Conservation (phyloP, 2,113 vertebrate genomes). For the Delphinapterus leucas region DNA sequence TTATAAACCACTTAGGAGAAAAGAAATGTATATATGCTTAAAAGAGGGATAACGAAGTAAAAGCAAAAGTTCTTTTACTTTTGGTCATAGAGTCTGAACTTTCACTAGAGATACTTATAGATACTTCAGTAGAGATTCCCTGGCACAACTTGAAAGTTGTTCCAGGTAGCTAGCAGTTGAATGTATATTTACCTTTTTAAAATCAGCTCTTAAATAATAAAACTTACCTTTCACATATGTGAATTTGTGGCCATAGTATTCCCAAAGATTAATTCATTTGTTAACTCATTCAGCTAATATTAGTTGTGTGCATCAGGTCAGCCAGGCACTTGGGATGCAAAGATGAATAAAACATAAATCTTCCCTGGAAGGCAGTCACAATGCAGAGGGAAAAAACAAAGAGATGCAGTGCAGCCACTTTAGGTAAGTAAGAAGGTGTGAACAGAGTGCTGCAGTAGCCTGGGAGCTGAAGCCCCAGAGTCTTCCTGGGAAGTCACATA, state of each 20-base stretch:
- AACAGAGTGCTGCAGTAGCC: neutral
- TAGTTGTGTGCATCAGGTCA: neutral
- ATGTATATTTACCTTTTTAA: constrained; percentile 34
- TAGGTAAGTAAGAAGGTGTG: neutral
- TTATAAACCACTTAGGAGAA: neutral
- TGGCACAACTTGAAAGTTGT: neutral
- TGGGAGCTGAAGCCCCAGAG: neutral
- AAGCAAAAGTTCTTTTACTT: constrained; percentile 9
- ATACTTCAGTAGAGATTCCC: neutral
- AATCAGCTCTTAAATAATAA: constrained; percentile 15
- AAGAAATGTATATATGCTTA: constrained; percentile 9
- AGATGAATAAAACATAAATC: neutral
- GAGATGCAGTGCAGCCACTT: neutral
- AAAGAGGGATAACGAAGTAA: neutral
- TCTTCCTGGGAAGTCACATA: neutral
- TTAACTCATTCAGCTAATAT: neutral
- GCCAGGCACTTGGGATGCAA: neutral
- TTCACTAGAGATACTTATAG: neutral
- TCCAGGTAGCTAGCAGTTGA: neutral
- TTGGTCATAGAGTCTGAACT: constrained; percentile 2
- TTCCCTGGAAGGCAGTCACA: neutral
- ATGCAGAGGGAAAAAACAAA: neutral
- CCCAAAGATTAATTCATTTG: neutral
- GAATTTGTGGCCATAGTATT: constrained; percentile 17
- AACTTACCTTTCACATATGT: neutral